These are phyloP conservation scores for Idaea aversata DNA, from an alignment of 2,888 invertebrate genomes.

Conservation along the genomic window DNA sequence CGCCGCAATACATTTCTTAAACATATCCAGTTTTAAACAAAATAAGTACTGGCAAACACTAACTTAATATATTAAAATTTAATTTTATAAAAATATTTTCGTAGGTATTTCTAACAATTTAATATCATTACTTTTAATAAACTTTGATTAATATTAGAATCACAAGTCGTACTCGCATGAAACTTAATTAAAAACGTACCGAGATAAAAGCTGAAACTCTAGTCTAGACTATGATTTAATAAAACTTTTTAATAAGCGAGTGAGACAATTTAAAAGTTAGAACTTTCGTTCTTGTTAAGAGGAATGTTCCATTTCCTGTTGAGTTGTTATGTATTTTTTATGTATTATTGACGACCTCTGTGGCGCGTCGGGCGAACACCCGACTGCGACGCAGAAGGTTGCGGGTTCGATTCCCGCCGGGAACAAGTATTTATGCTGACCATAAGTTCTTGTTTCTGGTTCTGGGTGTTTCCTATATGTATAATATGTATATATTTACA, in stretches of 20 bases:
- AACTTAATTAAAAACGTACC: background rate
- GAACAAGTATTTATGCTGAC: too few relatives aligned
- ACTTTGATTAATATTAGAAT: background rate
- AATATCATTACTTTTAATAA: background rate
- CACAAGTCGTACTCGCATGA: background rate
- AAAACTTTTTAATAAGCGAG: background rate
- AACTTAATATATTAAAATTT: too few relatives aligned
- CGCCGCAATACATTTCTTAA: too few relatives aligned
- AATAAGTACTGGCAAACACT: too few relatives aligned
- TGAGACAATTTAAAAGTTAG: background rate
- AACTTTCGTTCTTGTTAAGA: background rate
- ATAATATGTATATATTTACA: too few relatives aligned
- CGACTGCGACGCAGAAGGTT: too few relatives aligned
- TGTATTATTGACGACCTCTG: too few relatives aligned
- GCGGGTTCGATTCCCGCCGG: too few relatives aligned
- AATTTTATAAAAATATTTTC: background rate
- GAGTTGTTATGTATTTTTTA: background rate
- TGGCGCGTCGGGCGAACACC: too few relatives aligned
- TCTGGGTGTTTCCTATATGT: too few relatives aligned
- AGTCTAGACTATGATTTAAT: slow-evolving; percentile 1
- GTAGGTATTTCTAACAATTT: background rate
- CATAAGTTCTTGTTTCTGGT: too few relatives aligned
- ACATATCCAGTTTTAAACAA: too few relatives aligned
- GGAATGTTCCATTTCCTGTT: background rate
- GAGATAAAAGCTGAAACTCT: background rate